Percentiles rank a stretch among this genome's conserved stretches.
phyloP scores from a whole-genome alignment of 2,113 vertebrate species.

The Nematolebias whitei region DNA sequence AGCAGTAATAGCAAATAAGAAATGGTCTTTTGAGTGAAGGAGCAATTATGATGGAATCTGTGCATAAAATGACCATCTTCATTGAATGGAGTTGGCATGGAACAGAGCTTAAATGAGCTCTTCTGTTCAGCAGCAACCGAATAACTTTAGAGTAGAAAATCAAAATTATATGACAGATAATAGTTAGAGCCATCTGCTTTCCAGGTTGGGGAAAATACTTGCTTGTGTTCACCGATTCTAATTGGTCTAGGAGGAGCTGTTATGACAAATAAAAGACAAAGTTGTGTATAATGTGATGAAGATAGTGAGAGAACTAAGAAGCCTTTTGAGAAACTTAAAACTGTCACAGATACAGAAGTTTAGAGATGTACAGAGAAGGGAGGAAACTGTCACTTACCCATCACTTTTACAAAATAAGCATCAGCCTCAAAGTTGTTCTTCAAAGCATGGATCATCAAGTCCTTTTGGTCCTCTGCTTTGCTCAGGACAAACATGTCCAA shows the following conservation, averaged over 20 bases:
- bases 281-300: background rate
- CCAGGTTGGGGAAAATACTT: constrained; percentile 15
- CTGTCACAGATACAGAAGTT: background rate
- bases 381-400: constrained; percentile 85
- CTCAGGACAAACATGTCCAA: constrained; percentile 94
- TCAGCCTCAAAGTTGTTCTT: constrained; percentile 98
- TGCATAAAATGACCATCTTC: constrained; percentile 13
- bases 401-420: constrained; percentile 99
- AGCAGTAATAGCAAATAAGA: background rate
- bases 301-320: background rate
- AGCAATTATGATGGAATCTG: constrained; percentile 8
- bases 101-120: constrained; percentile 25
- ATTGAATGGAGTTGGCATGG: constrained; percentile 17
- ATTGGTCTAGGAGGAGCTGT: constrained; percentile 27
- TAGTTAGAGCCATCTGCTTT: constrained; percentile 37
- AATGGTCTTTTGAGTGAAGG: constrained; percentile 14
- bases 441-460: constrained; percentile 88
- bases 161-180: constrained; percentile 34
- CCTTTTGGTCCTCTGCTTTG: constrained; percentile 75
- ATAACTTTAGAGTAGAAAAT: constrained; percentile 33
- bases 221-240: constrained; percentile 34
- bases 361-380: background rate
- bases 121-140: constrained; percentile 14
- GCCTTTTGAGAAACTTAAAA: background rate
- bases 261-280: constrained; percentile 14